Base-by-base conservation (phyloP, 2,888 invertebrate genomes). In the Acronicta psi region DNA sequence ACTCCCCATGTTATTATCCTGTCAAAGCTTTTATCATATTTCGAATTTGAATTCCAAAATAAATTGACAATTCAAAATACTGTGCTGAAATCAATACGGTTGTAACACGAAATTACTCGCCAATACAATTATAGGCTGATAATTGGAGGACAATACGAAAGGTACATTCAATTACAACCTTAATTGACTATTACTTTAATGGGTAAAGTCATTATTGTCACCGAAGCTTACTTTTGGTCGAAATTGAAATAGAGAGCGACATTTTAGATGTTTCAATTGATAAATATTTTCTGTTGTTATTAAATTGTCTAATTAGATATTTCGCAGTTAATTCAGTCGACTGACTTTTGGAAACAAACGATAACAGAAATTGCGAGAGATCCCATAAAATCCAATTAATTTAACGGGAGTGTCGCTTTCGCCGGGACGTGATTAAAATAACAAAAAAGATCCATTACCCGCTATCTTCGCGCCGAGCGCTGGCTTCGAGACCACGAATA, bases 381-480 rank as follows among this genome's bases (percentile, higher is more conserved):
- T 81, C 79, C 80, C 75, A 79, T 83, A 80, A 84, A 88, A 90
- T 82, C 85, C 86, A 90, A 90, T 91, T 91, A 91, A 88, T 88
- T 87, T 82, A 74, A 72, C 59, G 69, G 68, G 68, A 69, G 75
- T 71, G 68, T 80, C 79, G 73, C 73, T 77, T 75, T 75, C 71
- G 61, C 50, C 45, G 77, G 57, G 68, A 83, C 83, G 83, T 84
- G 83, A 84, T 86, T 82, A 83, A 82, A 85, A 85, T 85, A 79
- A 81, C 82, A 83, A 83, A 84, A 81, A 81, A 71, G 75, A 74
- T 77, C 77, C 75, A 79, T 80, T 80, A 77, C 72, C 49, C 65
- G 69, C 58, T 74, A 69, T 77, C 79, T 73, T 67, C 59, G 45
- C 65, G 62, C 37, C 16, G 50, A 45, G 50, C 43, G 43, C 17